Percentiles rank a stretch among this genome's conserved stretches.
Evolutionary conservation across 2,113 vertebrate species (phyloP).

Genomic region (Cricetomys ansorgei): DNA sequence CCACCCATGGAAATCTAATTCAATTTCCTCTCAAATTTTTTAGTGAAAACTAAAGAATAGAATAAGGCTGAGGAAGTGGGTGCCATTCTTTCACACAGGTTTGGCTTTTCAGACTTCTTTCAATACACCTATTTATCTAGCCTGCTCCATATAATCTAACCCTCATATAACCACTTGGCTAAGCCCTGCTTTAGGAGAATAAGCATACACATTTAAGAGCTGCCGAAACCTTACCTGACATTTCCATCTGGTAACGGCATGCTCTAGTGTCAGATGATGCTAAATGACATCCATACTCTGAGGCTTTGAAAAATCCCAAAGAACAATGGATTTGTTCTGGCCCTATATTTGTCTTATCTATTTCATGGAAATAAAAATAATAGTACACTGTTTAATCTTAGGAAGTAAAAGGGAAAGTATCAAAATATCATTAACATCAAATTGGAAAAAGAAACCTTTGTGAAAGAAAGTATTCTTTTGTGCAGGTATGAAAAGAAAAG

Average conservation of each 20-base stretch:
- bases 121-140: slow-evolving; percentile 80
- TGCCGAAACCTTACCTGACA: not conserved
- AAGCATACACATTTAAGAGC: slow-evolving; percentile 70
- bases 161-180: not conserved
- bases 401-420: not conserved
- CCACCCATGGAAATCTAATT: slow-evolving; percentile 90
- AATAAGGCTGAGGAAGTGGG: slow-evolving; percentile 81
- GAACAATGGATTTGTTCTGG: not conserved
- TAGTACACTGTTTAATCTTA: slow-evolving; percentile 16
- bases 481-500: slow-evolving; percentile 11
- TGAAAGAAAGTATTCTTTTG: slow-evolving; percentile 8
- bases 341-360: not conserved
- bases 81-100: slow-evolving; percentile 74
- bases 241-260: not conserved
- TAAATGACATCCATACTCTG: not conserved
- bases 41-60: slow-evolving; percentile 78
- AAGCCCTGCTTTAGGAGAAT: not conserved
- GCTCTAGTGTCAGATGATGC: not conserved
- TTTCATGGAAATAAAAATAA: not conserved
- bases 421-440: not conserved
- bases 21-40: slow-evolving; percentile 90
- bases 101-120: slow-evolving; percentile 78
- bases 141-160: slow-evolving; percentile 20
- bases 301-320: not conserved
- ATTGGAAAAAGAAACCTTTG: slow-evolving; percentile 34